These are phyloP conservation scores for Diadophis punctatus DNA, from an alignment of 2,113 vertebrate genomes.

Conservation along the genomic window DNA sequence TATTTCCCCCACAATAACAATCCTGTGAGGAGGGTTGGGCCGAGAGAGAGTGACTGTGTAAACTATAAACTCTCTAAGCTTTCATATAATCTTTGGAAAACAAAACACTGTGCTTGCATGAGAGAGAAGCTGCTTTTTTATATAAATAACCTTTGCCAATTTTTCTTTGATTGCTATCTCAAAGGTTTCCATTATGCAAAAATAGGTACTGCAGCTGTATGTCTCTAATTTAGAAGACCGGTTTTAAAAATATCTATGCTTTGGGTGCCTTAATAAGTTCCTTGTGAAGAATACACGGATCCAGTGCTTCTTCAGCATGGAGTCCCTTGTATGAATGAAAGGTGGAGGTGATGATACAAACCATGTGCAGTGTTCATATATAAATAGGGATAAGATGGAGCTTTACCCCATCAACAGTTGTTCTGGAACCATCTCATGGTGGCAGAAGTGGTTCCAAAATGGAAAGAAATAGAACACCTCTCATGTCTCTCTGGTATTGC, in stretches of 20 bases:
- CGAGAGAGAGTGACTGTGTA: no score
- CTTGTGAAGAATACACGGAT: conserved; percentile 13
- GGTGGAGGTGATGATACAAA: neutral
- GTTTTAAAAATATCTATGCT: conserved; percentile 12
- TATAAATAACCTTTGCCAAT: conserved; percentile 19
- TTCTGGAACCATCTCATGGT: neutral
- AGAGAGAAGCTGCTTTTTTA: neutral
- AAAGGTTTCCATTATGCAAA: conserved; percentile 29
- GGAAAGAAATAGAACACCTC: neutral
- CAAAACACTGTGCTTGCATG: neutral
- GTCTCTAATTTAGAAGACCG: conserved; percentile 8
- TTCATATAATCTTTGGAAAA: conserved; percentile 5
- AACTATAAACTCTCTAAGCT: neutral
- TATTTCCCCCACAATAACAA: no score
- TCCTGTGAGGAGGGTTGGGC: no score
- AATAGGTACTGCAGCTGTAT: conserved; percentile 1
- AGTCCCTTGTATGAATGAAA: neutral
- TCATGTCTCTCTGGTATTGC: neutral
- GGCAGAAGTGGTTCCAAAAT: neutral
- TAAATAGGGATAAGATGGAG: neutral
- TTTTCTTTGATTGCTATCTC: conserved; percentile 21
- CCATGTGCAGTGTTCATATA: neutral
- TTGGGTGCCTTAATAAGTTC: conserved; percentile 26
- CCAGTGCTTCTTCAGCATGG: neutral
- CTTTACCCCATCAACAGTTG: no score